Conservation (phyloP, 2,797 vertebrate species). For the Acrossocheilus wenchowensis region DNA sequence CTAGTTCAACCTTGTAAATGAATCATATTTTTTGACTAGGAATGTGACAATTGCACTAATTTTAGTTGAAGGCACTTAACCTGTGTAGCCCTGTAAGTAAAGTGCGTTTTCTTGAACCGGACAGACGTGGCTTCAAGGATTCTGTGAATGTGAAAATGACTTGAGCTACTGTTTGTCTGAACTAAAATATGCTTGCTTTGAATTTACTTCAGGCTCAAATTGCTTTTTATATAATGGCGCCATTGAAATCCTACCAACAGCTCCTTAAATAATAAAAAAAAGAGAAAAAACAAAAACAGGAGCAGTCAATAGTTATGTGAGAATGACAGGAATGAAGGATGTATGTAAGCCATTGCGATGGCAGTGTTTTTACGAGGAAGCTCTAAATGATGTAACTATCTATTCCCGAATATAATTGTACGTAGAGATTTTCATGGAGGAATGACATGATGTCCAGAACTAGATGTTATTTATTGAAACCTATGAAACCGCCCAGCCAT, state of each 20-base stretch:
- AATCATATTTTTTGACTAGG: constrained; percentile 67
- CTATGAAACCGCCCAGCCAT: not conserved
- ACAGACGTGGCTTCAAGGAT: constrained; percentile 53
- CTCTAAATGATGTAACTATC: not conserved
- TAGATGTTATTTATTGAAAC: constrained; percentile 1
- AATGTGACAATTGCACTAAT: constrained; percentile 78
- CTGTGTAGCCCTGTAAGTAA: constrained; percentile 51
- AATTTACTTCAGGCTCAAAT: constrained; percentile 6
- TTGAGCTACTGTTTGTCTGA: constrained; percentile 51
- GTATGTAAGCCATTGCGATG: not conserved
- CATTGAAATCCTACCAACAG: constrained; percentile 10
- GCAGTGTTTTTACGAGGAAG: not conserved
- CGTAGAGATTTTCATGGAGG: not conserved
- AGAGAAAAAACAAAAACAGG: not conserved
- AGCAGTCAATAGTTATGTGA: not conserved
- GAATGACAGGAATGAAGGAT: not conserved
- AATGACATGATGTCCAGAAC: constrained; percentile 3
- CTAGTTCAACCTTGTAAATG: constrained; percentile 64
- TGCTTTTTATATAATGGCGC: not conserved
- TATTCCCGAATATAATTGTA: not conserved
- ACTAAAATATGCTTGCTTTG: constrained; percentile 39
- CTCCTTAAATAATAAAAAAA: not conserved
- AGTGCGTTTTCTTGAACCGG: constrained; percentile 53
- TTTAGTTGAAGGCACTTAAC: constrained; percentile 62
- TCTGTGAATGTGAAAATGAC: constrained; percentile 57